A percentile compares a stretch with the other conserved stretches of the same genome.
Conservation (phyloP, 2,797 vertebrate species). For the Tapirus indicus region DNA sequence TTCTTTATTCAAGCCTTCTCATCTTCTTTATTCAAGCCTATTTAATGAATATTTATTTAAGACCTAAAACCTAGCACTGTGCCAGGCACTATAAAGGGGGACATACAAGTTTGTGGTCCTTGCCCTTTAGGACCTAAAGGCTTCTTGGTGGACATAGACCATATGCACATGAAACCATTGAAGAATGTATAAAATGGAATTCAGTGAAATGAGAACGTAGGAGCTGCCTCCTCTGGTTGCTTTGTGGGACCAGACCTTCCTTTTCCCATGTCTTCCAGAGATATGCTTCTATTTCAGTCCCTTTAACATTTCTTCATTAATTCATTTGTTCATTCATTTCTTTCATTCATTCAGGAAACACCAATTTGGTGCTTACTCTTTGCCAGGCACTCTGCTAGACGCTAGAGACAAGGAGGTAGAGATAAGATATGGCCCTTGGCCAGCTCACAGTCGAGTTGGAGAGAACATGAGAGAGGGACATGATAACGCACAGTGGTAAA, state of each 20-base stretch:
- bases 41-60: constrained; percentile 60
- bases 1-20: constrained; percentile 7
- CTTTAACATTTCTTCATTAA: neutral
- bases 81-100: neutral
- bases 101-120: neutral
- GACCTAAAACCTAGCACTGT: neutral
- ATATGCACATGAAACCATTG: neutral
- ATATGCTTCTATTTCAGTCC: neutral
- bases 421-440: neutral
- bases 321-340: neutral
- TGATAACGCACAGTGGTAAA: rapidly evolving
- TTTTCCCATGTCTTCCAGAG: neutral
- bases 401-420: neutral
- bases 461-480: neutral
- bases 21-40: neutral
- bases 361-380: neutral
- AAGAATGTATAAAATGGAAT: neutral
- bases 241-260: neutral
- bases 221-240: neutral
- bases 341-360: neutral
- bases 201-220: neutral
- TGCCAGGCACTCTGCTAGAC: neutral
- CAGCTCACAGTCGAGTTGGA: neutral
- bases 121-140: neutral
- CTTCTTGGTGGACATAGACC: neutral